Evolutionary conservation across 2,113 vertebrate genomes (phyloP), one percentile per base, ranked within the genome.

Genomic region (Megaceryle torquata): DNA sequence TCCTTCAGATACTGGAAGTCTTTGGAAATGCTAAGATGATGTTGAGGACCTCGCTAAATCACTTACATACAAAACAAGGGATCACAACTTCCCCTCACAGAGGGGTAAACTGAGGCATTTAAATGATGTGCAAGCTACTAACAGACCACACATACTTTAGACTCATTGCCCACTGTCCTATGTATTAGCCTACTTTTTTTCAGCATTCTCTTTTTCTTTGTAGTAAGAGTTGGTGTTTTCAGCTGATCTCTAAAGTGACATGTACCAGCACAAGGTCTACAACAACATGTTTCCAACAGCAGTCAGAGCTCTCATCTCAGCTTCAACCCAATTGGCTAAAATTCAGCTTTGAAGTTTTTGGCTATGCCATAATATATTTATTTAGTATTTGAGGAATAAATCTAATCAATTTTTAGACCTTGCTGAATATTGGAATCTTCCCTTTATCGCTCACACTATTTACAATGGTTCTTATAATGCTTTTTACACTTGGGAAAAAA

Each of bases 321-420:
- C 75, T 77, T 70, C 71, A 91, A 54, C 17, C 20, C 91, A 94
- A 46, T 13, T 80, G 82, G 54, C 79, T 82, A 78, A 95, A 94
- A 54, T 31, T 43, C 82, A 94, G 25, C 59, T 28, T 25, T 29
- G 19, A 89, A 72, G 61, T 22, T 76, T 87, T 82, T 91, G 59
- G 53, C 70, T 82, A 22, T 8, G 69, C 26, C 16, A 72, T 25
- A 63, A 91, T 14, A 22, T 31, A 89, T 87, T 91, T 82, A 50
- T 72, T 89, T 85, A 67, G 33, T 37, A 51, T 71, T 93, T 91
- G 93, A 91, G 64, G 54, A 82, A 80, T 37, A 85, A 80, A 89
- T 35, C 24, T 88, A 88, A 95, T 89, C 89, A 65, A 81, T 82
- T 79, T 93, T 76, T 77, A 93, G 72, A 77, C 51, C 64, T 90